Evolutionary conservation across 92 coral and sea anemone genomes (phyloP).

Genomic region (Phymanthus crucifer): DNA sequence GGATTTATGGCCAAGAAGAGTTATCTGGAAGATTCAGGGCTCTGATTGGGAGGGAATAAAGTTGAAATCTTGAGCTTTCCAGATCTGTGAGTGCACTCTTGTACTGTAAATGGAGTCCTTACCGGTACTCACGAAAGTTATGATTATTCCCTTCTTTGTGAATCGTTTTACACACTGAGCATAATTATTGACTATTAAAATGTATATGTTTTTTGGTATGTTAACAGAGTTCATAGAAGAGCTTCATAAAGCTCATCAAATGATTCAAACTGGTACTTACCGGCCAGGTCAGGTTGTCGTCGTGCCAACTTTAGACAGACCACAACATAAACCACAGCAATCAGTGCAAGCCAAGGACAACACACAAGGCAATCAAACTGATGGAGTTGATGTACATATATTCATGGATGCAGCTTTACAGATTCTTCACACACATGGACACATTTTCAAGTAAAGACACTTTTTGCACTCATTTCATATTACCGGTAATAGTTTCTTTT

Average conservation of each 20-base stretch:
- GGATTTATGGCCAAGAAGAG: no score
- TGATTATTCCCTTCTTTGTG: no score
- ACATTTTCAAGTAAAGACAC: conserved; percentile 61
- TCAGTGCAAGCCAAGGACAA: conserved; percentile 41
- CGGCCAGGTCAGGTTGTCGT: conserved; percentile 94
- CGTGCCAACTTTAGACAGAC: conserved; percentile 77
- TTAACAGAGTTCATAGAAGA: conserved; percentile 82
- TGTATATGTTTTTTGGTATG: neutral
- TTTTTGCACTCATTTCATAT: no score
- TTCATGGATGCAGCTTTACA: conserved; percentile 77
- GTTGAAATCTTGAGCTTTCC: no score
- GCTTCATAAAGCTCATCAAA: conserved; percentile 75
- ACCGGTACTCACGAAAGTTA: no score
- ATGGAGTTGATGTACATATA: conserved; percentile 85
- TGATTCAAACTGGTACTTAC: conserved; percentile 74
- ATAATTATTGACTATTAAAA: no score
- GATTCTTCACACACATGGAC: conserved; percentile 62
- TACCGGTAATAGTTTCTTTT: no score
- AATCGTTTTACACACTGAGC: no score
- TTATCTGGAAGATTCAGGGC: no score
- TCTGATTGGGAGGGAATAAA: no score
- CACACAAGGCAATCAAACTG: conserved; percentile 31
- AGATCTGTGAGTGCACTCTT: no score
- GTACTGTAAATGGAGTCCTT: no score
- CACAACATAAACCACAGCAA: conserved; percentile 69